Conservation (phyloP, 2,113 vertebrate genomes). For the Ciconia maguari region DNA sequence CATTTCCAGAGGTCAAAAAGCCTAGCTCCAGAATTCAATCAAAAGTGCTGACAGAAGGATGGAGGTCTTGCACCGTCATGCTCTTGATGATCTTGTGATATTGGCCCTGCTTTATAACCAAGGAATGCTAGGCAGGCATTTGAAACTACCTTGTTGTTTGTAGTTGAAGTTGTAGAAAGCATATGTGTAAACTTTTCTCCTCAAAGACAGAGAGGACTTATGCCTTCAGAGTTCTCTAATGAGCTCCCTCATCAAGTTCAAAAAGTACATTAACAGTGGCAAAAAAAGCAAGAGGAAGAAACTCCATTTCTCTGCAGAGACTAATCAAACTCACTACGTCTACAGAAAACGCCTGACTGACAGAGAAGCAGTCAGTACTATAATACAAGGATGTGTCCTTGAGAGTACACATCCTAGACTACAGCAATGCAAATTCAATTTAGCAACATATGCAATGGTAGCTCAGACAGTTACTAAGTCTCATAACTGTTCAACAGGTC, state of each 20-base stretch:
- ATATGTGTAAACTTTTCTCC: background rate
- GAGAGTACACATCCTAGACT: background rate
- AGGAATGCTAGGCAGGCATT: background rate
- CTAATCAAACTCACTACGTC: background rate
- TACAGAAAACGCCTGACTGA: background rate
- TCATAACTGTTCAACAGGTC: background rate
- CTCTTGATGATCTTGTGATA: background rate
- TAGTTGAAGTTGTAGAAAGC: background rate
- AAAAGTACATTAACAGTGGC: background rate
- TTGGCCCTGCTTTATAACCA: background rate
- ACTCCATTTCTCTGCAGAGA: background rate
- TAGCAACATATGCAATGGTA: background rate
- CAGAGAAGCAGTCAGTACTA: background rate
- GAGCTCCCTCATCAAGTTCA: background rate
- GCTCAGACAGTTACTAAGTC: background rate
- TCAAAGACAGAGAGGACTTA: background rate
- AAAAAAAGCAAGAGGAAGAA: background rate
- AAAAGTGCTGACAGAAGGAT: background rate
- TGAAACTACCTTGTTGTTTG: background rate
- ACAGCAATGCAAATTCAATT: background rate
- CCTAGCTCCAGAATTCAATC: background rate
- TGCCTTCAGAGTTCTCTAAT: background rate
- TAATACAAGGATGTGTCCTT: background rate
- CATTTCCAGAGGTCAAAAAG: background rate
- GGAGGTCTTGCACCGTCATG: background rate